phyloP scores from a whole-genome alignment of 2,888 invertebrate species.

The Pterostichus niger region DNA sequence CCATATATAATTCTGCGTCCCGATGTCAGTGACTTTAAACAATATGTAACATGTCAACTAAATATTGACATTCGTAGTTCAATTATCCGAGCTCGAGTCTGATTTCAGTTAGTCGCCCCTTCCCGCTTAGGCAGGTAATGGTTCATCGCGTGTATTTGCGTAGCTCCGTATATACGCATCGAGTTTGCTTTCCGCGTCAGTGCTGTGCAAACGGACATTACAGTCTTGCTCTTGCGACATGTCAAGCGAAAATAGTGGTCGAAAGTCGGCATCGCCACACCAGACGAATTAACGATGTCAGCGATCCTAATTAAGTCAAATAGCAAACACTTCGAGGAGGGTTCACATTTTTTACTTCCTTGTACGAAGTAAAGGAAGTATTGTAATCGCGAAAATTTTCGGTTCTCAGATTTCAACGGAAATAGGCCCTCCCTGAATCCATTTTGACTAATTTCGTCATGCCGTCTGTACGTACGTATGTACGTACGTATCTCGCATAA shows the following conservation, averaged over 20 bases:
- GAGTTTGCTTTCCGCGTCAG: slow-evolving; percentile 45
- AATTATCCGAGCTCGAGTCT: not conserved
- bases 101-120: slow-evolving; percentile 2
- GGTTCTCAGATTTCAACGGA: too few relatives aligned
- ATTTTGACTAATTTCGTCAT: too few relatives aligned
- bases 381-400: too few relatives aligned
- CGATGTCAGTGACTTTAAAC: not conserved
- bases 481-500: too few relatives aligned
- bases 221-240: slow-evolving; percentile 24
- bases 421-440: too few relatives aligned
- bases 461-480: too few relatives aligned
- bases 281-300: not conserved
- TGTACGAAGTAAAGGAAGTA: too few relatives aligned
- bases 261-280: not conserved
- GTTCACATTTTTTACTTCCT: too few relatives aligned
- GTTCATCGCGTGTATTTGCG: slow-evolving; percentile 49
- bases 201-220: slow-evolving; percentile 30
- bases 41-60: not conserved
- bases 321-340: too few relatives aligned
- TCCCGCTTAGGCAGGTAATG: slow-evolving; percentile 44
- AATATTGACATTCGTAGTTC: not conserved
- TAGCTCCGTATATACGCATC: slow-evolving; percentile 5
- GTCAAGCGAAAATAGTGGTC: slow-evolving; percentile 26
- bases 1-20: not conserved
- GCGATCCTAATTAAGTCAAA: slow-evolving; percentile 24